Base-by-base conservation (phyloP, 2,113 vertebrate species). In the Peromyscus maniculatus region DNA sequence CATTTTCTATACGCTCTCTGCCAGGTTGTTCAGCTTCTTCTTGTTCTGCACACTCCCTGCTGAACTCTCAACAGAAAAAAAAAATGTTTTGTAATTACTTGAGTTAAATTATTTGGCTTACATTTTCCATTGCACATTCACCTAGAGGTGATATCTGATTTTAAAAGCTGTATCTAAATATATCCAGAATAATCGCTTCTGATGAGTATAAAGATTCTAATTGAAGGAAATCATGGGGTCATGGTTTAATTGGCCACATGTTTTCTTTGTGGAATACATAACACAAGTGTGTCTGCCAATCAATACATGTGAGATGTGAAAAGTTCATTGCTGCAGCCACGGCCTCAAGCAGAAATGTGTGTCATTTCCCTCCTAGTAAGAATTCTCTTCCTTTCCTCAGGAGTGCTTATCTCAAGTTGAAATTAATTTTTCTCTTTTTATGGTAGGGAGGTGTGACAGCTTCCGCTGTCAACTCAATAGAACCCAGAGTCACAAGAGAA, bases 251-350 rank as follows among this genome's bases (percentile, higher is more conserved):
- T 49, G 80, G 36, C 55, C 31, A 67, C 10, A 3, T 46, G 83
- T 71, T 57, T 91, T 87, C 91, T 87, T 26, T 80, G 28, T 33
- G 36, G 52, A 55, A n/a, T 3, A 0, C 26, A 26, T 5, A 46
- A 31, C 33, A 59, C 57, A 78, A 39, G 1, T 5, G 36, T 62
- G 22, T 28, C 86, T 71, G 62, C 11, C 6, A 15, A 92, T 88
- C 43, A 24, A 43, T 0, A 36, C 67, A 31, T 31, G 78, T 26
- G 82, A 71, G 66, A 62, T 5, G 31, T 19, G 49, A 33, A 43
- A 31, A 43, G 52, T 13, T 36, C 0, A 0, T 7, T 3, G 7
- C 0, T 11, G 1, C 0, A 0, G 0, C 15, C 89, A 7, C 10
- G 16, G 7, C 3, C 24, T 33, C 1, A 26, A 77, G 16, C 66